A percentile compares a stretch with the other conserved stretches of the same genome.
These are phyloP conservation scores for Psittacara wagleri DNA, from an alignment of 2,113 vertebrate genomes.

Conservation along the genomic window DNA sequence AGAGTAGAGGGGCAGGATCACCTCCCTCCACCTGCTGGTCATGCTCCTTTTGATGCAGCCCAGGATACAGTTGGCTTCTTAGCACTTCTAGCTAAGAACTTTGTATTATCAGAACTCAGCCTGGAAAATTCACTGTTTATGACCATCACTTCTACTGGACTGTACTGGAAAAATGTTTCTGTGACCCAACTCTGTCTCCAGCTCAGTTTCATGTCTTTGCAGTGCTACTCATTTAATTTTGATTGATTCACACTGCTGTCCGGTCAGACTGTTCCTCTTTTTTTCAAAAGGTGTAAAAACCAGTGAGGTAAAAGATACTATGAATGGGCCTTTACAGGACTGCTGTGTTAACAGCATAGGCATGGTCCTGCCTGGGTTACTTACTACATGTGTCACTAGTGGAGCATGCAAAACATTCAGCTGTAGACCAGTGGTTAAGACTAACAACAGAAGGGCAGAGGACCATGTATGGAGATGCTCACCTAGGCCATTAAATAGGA, in stretches of 20 bases:
- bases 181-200: background rate
- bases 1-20: no score
- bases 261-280: background rate
- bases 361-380: background rate
- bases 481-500: background rate
- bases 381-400: background rate
- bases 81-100: background rate
- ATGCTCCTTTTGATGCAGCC: no score
- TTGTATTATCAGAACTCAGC: rapidly evolving
- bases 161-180: background rate
- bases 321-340: background rate
- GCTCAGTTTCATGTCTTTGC: background rate
- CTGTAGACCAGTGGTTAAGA: background rate
- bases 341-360: background rate
- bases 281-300: background rate
- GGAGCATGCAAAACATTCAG: rapidly evolving
- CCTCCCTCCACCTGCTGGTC: no score
- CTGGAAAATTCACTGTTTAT: background rate
- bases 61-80: no score
- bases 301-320: background rate
- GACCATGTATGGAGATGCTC: background rate
- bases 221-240: background rate
- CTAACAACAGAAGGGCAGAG: background rate
- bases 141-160: background rate
- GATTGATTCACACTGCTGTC: background rate